Evolutionary conservation across 2,113 vertebrate species (phyloP), one percentile per base, ranked within the genome.

Genomic region (Ptyas mucosa): DNA sequence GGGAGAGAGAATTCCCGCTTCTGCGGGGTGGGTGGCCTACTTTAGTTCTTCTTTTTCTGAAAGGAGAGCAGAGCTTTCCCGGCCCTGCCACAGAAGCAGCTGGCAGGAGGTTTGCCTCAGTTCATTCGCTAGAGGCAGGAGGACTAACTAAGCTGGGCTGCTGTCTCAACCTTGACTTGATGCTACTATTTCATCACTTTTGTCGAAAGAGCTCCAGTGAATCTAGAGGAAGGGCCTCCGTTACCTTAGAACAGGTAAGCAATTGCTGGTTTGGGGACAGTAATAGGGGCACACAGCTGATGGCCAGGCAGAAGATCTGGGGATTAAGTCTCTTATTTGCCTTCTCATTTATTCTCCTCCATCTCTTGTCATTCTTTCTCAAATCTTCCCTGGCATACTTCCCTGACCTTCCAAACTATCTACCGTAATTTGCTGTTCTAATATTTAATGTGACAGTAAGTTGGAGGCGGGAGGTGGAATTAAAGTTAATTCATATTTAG

Each of bases 21-120:
- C 24, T 15, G 46, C n/a, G 23, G 81, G 89, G n/a, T 24, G 55
- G 24, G 55, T 87, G 92, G 89, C 92, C 92, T 90, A 90, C 89
- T 93, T 93, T 64, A 90, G 61, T 57, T 61, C 89, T 21, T 53
- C 26, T 58, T 85, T 54, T 90, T 57, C 29, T 61, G 75, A 90
- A 90, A 90, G 54, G 54, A 51, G 85, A 53, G 55, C 8, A 26
- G 55, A 85, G 89, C n/a, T 29, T 61, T 61, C 92, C 75, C n/a
- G 43, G 9, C 46, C 46, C 92, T 90, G 92, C n/a, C 14, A 43
- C 29, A 21, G 88, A n/a, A 87, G 92, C 89, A 93, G 89, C 55
- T 90, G 89, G 81, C 81, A 87, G 55, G 89, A 43, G 43, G 34
- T 43, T 81, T 81, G 81, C 81, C 89, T 51, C 26, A 0, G 75